Evolutionary conservation across 2,113 vertebrate species (phyloP).

Genomic region (Upupa epops): DNA sequence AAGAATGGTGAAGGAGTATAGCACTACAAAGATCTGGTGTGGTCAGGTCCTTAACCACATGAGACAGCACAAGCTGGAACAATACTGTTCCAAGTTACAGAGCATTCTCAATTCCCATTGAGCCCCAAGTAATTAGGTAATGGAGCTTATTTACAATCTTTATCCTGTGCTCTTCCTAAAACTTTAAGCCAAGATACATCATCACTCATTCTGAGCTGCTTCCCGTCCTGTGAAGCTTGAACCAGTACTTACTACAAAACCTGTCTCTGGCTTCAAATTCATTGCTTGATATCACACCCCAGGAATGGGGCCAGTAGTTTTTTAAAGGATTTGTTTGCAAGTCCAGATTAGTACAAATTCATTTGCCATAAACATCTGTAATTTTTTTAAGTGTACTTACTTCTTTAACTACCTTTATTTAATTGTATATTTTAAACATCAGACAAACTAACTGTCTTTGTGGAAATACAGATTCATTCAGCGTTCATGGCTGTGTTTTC

Average conservation of each 20-base stretch:
- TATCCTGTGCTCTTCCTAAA: constrained; percentile 38
- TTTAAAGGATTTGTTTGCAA: constrained; percentile 68
- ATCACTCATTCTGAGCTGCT: constrained; percentile 53
- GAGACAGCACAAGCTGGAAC: not conserved
- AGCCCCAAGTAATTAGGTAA: constrained; percentile 55
- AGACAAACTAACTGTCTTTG: constrained; percentile 67
- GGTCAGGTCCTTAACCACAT: not conserved
- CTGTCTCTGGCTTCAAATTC: constrained; percentile 58
- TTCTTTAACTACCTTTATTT: constrained; percentile 64
- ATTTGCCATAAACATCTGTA: constrained; percentile 50
- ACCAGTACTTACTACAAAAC: constrained; percentile 50
- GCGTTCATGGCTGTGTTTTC: constrained; percentile 59
- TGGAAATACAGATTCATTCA: constrained; percentile 77
- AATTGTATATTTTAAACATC: constrained; percentile 37
- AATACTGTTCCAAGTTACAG: constrained; percentile 3
- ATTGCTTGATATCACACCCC: constrained; percentile 50
- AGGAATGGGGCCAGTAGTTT: constrained; percentile 56
- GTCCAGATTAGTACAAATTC: constrained; percentile 55
- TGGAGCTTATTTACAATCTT: constrained; percentile 59
- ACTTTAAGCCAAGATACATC: constrained; percentile 61
- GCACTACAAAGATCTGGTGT: not conserved
- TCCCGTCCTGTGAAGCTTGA: constrained; percentile 57
- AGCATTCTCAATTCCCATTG: not conserved
- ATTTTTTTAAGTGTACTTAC: constrained; percentile 26
- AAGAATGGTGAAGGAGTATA: not conserved